A percentile compares a stretch with the other conserved stretches of the same genome.
phyloP scores from a whole-genome alignment of 2,797 vertebrate genomes.

The Cyclopterus lumpus region DNA sequence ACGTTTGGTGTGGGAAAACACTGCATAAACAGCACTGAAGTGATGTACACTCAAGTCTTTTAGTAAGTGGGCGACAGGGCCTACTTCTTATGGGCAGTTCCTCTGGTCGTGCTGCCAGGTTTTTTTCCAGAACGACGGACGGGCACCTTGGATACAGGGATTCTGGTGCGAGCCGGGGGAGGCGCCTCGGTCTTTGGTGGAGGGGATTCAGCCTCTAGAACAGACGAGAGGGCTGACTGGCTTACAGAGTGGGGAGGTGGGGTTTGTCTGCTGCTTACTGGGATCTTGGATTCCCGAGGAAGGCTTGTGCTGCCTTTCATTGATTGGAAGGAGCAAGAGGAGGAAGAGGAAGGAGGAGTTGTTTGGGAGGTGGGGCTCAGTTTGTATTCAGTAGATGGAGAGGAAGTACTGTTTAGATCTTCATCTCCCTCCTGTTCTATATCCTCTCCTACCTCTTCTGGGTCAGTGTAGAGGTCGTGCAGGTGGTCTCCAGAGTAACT shows the following conservation, averaged over 20 bases:
- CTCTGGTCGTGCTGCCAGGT: constrained; percentile 81
- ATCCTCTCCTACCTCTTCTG: constrained; percentile 81
- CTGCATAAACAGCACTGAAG: constrained; percentile 51
- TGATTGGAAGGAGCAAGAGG: constrained; percentile 85
- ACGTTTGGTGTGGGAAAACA: constrained; percentile 57
- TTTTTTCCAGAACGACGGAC: constrained; percentile 92
- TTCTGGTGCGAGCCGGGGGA: constrained; percentile 89
- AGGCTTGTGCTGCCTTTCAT: constrained; percentile 91
- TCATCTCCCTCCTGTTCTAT: constrained; percentile 75
- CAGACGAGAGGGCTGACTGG: constrained; percentile 86
- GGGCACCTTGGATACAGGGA: constrained; percentile 96
- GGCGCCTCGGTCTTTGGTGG: constrained; percentile 87
- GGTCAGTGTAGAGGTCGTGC: constrained; percentile 91
- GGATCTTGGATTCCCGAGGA: constrained; percentile 95
- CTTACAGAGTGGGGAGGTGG: constrained; percentile 88
- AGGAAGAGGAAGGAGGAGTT: constrained; percentile 72
- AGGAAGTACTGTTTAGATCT: constrained; percentile 76
- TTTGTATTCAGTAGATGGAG: constrained; percentile 86
- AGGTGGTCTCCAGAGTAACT: constrained; percentile 94
- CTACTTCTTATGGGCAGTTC: constrained; percentile 90
- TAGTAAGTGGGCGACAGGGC: constrained; percentile 12
- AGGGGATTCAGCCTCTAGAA: constrained; percentile 80
- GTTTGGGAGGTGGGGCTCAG: constrained; percentile 83
- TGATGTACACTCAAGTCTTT: constrained; percentile 39
- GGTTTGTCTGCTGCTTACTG: constrained; percentile 91